Evolutionary conservation across 1,140 invertebrate species (phyloP).

Genomic region (Heliconius melpomene): DNA sequence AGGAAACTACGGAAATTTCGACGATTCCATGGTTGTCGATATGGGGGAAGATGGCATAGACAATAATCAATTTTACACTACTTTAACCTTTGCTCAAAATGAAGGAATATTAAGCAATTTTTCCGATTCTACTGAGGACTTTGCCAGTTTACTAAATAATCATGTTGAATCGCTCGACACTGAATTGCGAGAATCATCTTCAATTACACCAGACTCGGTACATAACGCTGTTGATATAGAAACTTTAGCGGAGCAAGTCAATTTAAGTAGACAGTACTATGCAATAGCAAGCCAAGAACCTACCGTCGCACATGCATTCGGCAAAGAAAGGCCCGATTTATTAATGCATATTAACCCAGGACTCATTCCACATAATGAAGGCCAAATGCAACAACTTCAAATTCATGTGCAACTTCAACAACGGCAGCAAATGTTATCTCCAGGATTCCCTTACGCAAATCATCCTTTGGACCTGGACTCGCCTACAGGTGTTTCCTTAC

Average conservation of each 20-base stretch:
- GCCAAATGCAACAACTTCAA: constrained; percentile 85
- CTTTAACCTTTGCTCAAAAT: constrained; percentile 88
- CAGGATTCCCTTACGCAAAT: constrained; percentile 86
- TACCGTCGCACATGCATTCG: constrained; percentile 69
- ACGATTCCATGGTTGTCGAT: constrained; percentile 91
- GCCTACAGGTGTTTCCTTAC: constrained; percentile 88
- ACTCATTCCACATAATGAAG: constrained; percentile 74
- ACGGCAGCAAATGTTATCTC: constrained; percentile 85
- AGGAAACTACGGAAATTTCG: constrained; percentile 86
- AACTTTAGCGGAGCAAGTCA: constrained; percentile 85
- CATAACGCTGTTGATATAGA: constrained; percentile 87
- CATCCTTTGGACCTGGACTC: constrained; percentile 88
- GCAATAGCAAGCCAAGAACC: constrained; percentile 81
- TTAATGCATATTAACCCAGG: constrained; percentile 76
- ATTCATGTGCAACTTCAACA: constrained; percentile 86
- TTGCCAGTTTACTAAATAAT: constrained; percentile 86
- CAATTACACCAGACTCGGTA: constrained; percentile 84
- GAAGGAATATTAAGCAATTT: constrained; percentile 83
- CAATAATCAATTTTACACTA: constrained; percentile 90
- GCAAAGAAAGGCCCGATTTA: constrained; percentile 75
- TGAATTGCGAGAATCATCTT: constrained; percentile 81
- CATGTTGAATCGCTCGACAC: constrained; percentile 83
- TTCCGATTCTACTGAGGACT: constrained; percentile 84
- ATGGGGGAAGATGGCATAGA: constrained; percentile 89
- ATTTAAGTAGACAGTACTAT: constrained; percentile 81